A percentile compares a stretch with the other conserved stretches of the same genome.
phyloP scores from a whole-genome alignment of 2,797 vertebrate genomes.

The Vireo griseus region DNA sequence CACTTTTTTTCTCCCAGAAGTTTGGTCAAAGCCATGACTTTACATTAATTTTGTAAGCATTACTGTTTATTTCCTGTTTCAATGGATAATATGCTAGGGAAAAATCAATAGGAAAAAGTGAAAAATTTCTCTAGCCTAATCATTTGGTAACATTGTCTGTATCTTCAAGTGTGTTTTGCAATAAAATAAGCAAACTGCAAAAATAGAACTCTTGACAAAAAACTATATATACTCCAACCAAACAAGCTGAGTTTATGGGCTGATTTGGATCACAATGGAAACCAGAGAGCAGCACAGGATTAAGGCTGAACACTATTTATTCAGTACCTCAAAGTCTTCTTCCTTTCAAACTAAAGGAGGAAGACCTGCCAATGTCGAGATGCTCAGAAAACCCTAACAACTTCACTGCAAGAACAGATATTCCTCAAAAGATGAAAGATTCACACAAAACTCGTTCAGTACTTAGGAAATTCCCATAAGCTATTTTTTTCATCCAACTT shows the following conservation, averaged over 20 bases:
- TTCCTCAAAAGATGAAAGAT: not conserved
- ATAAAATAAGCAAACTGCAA: not conserved
- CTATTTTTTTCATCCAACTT: not conserved
- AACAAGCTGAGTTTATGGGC: not conserved
- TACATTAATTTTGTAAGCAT: not conserved
- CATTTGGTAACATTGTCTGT: not conserved
- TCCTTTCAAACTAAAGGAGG: not conserved
- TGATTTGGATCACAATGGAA: not conserved
- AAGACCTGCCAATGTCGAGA: not conserved
- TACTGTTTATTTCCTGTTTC: not conserved
- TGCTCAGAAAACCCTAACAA: not conserved
- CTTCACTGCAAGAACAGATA: not conserved
- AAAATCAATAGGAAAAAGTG: not conserved
- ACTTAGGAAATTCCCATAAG: not conserved
- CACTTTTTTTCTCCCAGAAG: not conserved
- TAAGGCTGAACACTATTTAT: not conserved
- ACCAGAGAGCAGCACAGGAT: not conserved
- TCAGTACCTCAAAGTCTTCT: not conserved
- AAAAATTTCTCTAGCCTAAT: not conserved
- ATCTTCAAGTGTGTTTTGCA: not conserved
- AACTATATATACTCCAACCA: not conserved
- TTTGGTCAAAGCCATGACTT: not conserved
- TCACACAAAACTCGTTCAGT: not conserved
- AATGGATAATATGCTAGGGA: not conserved
- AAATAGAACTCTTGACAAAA: not conserved